Conservation (phyloP, 2,888 invertebrate species). For the Scrobipalpa costella region DNA sequence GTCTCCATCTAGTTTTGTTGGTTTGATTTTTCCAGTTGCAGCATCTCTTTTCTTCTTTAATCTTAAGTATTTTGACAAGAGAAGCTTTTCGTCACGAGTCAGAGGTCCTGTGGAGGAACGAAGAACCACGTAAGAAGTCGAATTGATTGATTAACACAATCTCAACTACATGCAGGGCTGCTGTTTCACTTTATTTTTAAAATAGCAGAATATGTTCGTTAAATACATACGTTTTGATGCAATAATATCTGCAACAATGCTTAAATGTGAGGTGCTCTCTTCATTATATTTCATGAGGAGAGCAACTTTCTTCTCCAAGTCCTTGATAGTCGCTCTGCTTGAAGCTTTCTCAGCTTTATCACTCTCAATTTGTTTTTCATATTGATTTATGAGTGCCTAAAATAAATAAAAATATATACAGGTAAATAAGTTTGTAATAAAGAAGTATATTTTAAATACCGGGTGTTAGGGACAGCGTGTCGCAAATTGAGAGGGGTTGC, state of each 20-base stretch:
- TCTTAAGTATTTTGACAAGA: background rate
- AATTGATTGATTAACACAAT: too few relatives aligned
- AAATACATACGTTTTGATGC: slow-evolving; percentile 48
- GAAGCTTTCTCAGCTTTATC: slow-evolving; percentile 47
- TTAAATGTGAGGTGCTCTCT: slow-evolving; percentile 42
- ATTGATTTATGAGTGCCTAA: slow-evolving; percentile 50
- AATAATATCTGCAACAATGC: slow-evolving; percentile 41
- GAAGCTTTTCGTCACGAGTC: background rate
- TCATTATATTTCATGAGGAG: slow-evolving; percentile 46
- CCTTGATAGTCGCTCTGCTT: slow-evolving; percentile 39
- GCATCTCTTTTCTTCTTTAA: background rate
- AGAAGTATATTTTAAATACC: too few relatives aligned
- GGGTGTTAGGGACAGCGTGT: too few relatives aligned
- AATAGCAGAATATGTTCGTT: too few relatives aligned
- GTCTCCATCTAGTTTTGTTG: background rate
- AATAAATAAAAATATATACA: slow-evolving; percentile 24
- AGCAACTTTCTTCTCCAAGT: slow-evolving; percentile 38
- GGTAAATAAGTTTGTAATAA: too few relatives aligned
- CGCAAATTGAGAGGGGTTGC: too few relatives aligned
- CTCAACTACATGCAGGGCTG: too few relatives aligned
- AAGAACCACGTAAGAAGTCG: too few relatives aligned
- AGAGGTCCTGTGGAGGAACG: background rate
- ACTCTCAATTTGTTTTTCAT: slow-evolving; percentile 48
- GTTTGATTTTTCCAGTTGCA: background rate
- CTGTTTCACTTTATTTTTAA: too few relatives aligned